Evolutionary conservation across 2,113 vertebrate species (phyloP).

Genomic region (Apeltes quadracus): DNA sequence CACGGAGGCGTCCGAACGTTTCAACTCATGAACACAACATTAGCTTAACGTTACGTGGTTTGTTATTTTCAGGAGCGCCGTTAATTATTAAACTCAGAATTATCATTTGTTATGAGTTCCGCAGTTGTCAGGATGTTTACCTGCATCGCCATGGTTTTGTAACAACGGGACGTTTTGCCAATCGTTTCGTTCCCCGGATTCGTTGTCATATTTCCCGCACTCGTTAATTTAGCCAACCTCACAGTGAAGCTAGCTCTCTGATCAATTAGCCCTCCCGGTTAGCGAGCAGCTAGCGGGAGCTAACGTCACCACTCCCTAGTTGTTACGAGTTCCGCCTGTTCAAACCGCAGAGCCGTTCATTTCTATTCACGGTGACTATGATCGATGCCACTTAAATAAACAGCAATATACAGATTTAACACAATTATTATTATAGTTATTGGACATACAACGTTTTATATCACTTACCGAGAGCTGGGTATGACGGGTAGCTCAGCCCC

Average conservation of each 20-base stretch:
- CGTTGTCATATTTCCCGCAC: too few species aligned
- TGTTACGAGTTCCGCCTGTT: background rate
- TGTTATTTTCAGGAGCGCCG: too few species aligned
- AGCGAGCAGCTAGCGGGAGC: slow-evolving; percentile 33
- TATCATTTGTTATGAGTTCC: slow-evolving; percentile 7
- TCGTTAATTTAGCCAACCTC: background rate
- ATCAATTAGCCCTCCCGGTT: slow-evolving; percentile 22
- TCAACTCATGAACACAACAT: background rate
- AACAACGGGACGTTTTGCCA: fast-evolving
- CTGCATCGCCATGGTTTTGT: background rate
- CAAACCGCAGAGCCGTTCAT: background rate
- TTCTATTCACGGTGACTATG: fast-evolving
- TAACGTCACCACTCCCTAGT: slow-evolving; percentile 74
- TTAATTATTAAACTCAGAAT: background rate
- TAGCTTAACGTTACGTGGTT: background rate
- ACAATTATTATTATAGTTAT: fast-evolving
- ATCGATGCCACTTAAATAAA: fast-evolving
- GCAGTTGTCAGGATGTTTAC: background rate
- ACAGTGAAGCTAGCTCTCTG: background rate
- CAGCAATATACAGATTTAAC: fast-evolving
- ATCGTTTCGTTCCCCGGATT: background rate
- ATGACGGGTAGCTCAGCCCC: slow-evolving; percentile 68
- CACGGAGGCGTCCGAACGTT: background rate
- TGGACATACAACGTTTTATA: slow-evolving; percentile 3
- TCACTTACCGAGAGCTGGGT: slow-evolving; percentile 72